Evolutionary conservation across 2,113 vertebrate genomes (phyloP).

Genomic region (Thunnus maccoyii): DNA sequence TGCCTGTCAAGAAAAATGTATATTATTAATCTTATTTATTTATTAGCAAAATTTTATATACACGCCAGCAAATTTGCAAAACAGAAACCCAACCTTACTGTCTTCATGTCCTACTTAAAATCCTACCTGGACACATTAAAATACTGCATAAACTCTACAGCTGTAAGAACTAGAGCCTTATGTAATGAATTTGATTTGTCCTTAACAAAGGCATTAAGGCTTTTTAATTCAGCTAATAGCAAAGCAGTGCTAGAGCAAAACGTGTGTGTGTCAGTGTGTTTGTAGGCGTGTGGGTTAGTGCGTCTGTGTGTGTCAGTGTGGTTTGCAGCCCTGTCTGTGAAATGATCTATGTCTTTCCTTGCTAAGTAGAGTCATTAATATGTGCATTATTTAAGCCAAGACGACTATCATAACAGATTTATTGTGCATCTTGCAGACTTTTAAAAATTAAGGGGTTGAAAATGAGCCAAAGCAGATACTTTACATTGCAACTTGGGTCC

Average conservation of each 20-base stretch:
- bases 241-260: conserved; percentile 2
- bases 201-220: neutral
- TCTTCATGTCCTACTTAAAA: too few species aligned
- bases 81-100: too few species aligned
- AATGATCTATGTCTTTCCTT: conserved; percentile 47
- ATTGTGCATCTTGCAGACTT: conserved; percentile 27
- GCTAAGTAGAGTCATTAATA: conserved; percentile 63
- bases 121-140: too few species aligned
- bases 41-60: too few species aligned
- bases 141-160: too few species aligned
- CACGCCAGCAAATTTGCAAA: too few species aligned
- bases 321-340: conserved; percentile 25
- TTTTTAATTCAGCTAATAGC: conserved; percentile 42
- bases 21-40: too few species aligned
- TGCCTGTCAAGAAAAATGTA: too few species aligned
- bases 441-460: conserved; percentile 36
- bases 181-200: too few species aligned
- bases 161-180: too few species aligned
- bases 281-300: neutral
- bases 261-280: neutral
- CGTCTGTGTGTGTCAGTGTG: conserved; percentile 1
- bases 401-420: conserved; percentile 46
- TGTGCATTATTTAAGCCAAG: conserved; percentile 67
- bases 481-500: neutral
- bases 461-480: conserved; percentile 3